Base-by-base conservation (phyloP, 2,888 invertebrate species). In the Drosophila mettleri region DNA sequence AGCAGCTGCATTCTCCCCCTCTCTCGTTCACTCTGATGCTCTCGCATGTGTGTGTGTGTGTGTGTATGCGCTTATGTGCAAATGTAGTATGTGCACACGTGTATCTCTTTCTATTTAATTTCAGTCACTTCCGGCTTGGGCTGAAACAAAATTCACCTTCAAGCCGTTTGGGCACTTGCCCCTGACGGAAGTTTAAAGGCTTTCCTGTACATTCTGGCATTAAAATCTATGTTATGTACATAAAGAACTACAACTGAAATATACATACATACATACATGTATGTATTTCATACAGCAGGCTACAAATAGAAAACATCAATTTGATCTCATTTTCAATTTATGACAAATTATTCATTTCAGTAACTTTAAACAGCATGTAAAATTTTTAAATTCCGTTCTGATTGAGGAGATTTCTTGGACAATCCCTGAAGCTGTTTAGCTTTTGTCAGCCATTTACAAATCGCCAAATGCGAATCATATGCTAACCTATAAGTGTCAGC, bases 51-150 rank as follows among this genome's bases (percentile, higher is more conserved):
- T 33, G 33, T 7, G 9, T 33, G 33, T 33, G 33, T 33, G 6
- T 38, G 3, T 38, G 10, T 38, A 9, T 4, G 38, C 18, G 18
- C 12, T 0, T 39, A 22, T n/a, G n/a, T n/a, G n/a, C n/a, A n/a
- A n/a, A n/a, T 38, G 16, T 18, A 0, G 2, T 43, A n/a, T 27
- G 36, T 31, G 29, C 31, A 43, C 43, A 45, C 63, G 63, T 60
- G 46, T 46, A 8, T 53, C 60, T 64, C 29, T 46, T 38, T 29
- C 39, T 64, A 4, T 38, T 54, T 31, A 36, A 53, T 22, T 57
- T 58, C 22, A 58, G 41, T 16, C 39, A 71, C 71, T 74, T 74
- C 74, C 74, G 74, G 71, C 60, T 75, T 75, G 29, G 20, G 54
- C 46, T 46, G 38, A 41, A 46, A 43, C 20, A 58, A 41, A 51